phyloP scores from a whole-genome alignment of 2,888 invertebrate genomes.

The Ferdinandea cuprea region DNA sequence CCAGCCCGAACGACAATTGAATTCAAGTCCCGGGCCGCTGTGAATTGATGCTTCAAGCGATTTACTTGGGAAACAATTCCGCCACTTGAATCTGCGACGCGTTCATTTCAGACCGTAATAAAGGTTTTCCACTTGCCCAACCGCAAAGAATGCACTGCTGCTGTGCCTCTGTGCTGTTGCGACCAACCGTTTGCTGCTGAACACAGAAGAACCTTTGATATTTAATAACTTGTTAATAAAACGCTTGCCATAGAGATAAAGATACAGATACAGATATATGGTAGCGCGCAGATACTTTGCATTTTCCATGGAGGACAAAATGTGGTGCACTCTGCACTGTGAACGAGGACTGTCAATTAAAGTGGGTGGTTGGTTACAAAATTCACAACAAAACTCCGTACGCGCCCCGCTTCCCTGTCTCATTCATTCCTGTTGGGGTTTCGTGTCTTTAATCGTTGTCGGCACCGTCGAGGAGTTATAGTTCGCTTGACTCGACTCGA shows the following conservation, averaged over 20 bases:
- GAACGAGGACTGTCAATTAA: constrained; percentile 55
- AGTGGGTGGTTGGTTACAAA: constrained; percentile 62
- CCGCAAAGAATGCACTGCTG: constrained; percentile 62
- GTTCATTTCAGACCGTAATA: constrained; percentile 45
- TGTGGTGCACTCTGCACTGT: constrained; percentile 24
- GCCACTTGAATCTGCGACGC: constrained; percentile 37
- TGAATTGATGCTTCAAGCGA: constrained; percentile 68
- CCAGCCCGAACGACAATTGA: constrained; percentile 54
- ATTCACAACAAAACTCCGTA: no score
- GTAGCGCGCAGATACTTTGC: constrained; percentile 53
- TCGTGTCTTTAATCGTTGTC: constrained; percentile 47
- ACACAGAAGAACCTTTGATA: constrained; percentile 73
- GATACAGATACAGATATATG: background rate
- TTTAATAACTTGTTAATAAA: constrained; percentile 72
- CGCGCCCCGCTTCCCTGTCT: background rate
- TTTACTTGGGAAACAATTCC: constrained; percentile 62
- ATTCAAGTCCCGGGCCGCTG: constrained; percentile 43
- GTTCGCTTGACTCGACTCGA: background rate
- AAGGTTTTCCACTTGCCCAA: constrained; percentile 74
- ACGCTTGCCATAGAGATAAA: constrained; percentile 33
- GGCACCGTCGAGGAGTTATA: constrained; percentile 6
- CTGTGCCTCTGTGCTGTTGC: constrained; percentile 17
- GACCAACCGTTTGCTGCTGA: constrained; percentile 22
- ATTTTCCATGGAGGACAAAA: constrained; percentile 24
- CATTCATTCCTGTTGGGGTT: background rate